phyloP scores from a whole-genome alignment of 1,140 invertebrate genomes.

The Copidosoma floridanum region DNA sequence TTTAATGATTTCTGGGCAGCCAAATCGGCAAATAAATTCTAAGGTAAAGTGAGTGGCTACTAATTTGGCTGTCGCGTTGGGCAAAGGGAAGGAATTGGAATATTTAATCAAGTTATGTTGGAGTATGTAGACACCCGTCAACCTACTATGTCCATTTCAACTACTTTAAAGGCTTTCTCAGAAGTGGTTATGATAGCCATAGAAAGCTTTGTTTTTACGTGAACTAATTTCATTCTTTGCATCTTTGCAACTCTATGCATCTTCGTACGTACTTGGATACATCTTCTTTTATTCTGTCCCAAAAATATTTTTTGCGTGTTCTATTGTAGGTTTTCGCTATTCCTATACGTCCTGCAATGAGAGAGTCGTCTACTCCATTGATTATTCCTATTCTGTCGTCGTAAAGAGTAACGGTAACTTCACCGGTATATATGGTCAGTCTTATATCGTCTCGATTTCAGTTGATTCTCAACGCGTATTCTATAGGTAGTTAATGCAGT shows the following conservation, averaged over 20 bases:
- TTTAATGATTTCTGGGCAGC: constrained; percentile 37
- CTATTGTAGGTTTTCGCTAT: constrained; percentile 39
- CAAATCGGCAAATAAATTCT: constrained; percentile 35
- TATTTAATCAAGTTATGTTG: constrained; percentile 44
- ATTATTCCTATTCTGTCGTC: constrained; percentile 42
- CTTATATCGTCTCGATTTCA: constrained; percentile 8
- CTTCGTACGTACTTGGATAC: constrained; percentile 40
- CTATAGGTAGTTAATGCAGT: not conserved
- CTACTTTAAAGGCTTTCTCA: constrained; percentile 22
- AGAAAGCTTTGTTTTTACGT: constrained; percentile 21
- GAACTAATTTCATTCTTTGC: too few relatives aligned
- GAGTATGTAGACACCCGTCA: constrained; percentile 36
- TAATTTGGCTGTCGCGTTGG: constrained; percentile 28
- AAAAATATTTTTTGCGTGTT: constrained; percentile 43
- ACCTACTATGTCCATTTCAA: constrained; percentile 33
- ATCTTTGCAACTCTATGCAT: constrained; percentile 39
- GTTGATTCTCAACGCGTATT: not conserved
- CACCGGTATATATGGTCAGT: constrained; percentile 18
- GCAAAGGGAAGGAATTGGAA: constrained; percentile 30
- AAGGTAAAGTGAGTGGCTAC: constrained; percentile 32
- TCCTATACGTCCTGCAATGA: constrained; percentile 40
- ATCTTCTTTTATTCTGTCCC: constrained; percentile 42
- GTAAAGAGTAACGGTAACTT: constrained; percentile 15
- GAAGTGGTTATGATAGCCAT: constrained; percentile 31
- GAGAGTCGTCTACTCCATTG: constrained; percentile 42